Base-by-base conservation (phyloP, 1,140 invertebrate species). In the Apis laboriosa region DNA sequence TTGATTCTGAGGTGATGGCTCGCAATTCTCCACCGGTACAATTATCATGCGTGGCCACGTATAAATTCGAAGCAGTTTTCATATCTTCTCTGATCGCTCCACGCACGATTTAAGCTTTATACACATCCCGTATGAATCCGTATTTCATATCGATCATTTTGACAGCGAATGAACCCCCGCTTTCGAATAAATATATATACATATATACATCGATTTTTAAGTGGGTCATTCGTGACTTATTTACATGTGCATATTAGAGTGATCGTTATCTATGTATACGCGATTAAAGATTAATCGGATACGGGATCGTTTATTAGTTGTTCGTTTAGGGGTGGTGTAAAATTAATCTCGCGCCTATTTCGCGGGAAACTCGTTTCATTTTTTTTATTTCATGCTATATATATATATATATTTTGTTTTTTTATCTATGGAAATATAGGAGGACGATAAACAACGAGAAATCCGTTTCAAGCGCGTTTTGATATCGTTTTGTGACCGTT, bases 21-120 rank as follows among this genome's bases (percentile, higher is more conserved):
- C 21, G 53, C 70, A 17, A 49, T 49, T 17, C n/a, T 51, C 21
- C 17, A 11, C 49, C 53, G 15, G 1, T 68, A 56, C 15, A 77
- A 87, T 87, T 86, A 80, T 86, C 84, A 86, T 86, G 82, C 85
- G 77, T 84, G 80, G 85, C 86, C 86, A 86, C 77, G 85, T 74
- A 43, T 7, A 64, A 88, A 84, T 12, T 12, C 71, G 61, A 28
- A 64, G 58, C 53, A 77, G 58, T 61, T 77, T 84, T 64, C 67
- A 70, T 82, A 80, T 64, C 77, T 80, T 74, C 53, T 60, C 61
- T 49, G 61, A 71, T 72, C 72, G 64, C 73, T 67, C 80, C 83
- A 71, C 66, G 51, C 77, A 67, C 77, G 74, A 84, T 81, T 86
- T 86, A 60, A 86, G 60, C 74, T 60, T 88, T 17, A 49, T 43